Conservation (phyloP, 2,113 vertebrate species). For the Enhydra lutris region DNA sequence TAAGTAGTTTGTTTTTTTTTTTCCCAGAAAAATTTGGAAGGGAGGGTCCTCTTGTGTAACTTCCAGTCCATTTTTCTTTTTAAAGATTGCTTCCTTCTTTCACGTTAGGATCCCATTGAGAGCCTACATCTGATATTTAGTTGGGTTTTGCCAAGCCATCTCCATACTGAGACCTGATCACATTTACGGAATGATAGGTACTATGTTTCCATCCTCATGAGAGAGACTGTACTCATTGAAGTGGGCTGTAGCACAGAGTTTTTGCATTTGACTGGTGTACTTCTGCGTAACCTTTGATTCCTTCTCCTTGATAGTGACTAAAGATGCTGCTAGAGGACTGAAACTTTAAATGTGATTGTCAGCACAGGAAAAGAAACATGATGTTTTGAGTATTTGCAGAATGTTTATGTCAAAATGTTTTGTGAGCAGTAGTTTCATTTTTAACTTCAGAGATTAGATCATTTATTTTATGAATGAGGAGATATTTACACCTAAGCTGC, state of each 20-base stretch:
- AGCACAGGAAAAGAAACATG: neutral
- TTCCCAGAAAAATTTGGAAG: neutral
- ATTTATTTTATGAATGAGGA: conserved; percentile 35
- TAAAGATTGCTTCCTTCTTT: neutral
- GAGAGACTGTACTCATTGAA: neutral
- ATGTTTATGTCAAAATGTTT: conserved; percentile 20
- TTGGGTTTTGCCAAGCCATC: neutral
- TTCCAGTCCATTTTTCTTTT: neutral
- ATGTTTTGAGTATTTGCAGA: neutral
- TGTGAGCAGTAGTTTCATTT: conserved; percentile 16
- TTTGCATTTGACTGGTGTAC: neutral
- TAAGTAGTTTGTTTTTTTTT: neutral
- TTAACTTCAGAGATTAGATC: conserved; percentile 18
- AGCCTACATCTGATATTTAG: neutral
- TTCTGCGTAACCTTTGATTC: neutral
- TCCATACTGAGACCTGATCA: neutral
- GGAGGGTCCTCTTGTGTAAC: neutral
- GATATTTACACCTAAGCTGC: neutral
- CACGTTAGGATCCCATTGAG: neutral
- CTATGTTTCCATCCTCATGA: neutral
- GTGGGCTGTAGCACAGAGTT: neutral
- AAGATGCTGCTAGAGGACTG: neutral
- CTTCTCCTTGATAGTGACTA: neutral
- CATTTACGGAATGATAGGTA: neutral
- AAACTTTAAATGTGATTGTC: neutral